phyloP scores from a whole-genome alignment of 2,888 invertebrate genomes.

The Pseudococcus viburni region DNA sequence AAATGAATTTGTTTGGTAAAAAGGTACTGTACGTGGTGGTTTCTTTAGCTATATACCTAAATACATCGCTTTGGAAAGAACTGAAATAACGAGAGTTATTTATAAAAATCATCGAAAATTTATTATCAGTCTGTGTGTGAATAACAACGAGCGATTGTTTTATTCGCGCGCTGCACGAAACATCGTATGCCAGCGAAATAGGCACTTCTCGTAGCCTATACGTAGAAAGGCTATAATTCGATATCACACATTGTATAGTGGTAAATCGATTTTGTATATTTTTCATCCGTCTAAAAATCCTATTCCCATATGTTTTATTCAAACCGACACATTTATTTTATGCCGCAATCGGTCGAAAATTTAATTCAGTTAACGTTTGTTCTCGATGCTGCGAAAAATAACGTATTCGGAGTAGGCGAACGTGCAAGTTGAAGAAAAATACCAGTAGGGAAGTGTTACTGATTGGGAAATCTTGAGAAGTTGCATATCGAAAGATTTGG shows the following conservation, averaged over 20 bases:
- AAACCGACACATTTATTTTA: constrained; percentile 1
- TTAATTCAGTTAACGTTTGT: constrained; percentile 1
- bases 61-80: background rate
- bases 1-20: background rate
- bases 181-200: constrained; percentile 1
- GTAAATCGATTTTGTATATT: constrained; percentile 20
- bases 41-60: background rate
- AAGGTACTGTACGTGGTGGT: background rate
- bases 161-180: constrained; percentile 4
- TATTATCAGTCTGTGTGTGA: constrained; percentile 19
- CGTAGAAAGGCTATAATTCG: constrained; percentile 5
- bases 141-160: constrained; percentile 20
- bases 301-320: constrained; percentile 11
- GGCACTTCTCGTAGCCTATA: too few species aligned
- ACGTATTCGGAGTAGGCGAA: background rate
- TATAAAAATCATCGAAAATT: constrained; percentile 34
- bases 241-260: background rate
- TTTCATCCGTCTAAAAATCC: constrained; percentile 25
- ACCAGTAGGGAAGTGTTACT: too few species aligned
- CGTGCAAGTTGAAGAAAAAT: too few species aligned
- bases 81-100: constrained; percentile 15
- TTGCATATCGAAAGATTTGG: too few species aligned
- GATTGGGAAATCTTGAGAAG: too few species aligned
- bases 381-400: background rate
- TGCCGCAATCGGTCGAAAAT: background rate